These are phyloP conservation scores for Chondrosia reniformis DNA, from an alignment of 37 sponge, comb jelly and placozoan species.

Conservation along the genomic window DNA sequence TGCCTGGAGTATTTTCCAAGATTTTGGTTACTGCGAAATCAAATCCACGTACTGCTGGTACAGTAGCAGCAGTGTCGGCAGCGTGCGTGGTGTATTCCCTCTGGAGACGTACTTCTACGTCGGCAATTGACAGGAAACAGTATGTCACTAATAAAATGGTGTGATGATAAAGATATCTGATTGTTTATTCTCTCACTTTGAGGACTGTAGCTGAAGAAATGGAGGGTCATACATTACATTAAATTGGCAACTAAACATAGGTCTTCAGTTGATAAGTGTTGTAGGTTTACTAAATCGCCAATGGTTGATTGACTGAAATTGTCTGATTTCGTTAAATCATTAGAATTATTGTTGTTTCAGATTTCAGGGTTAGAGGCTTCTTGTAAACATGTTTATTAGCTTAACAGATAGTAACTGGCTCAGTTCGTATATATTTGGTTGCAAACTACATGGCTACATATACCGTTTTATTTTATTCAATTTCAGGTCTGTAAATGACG, in stretches of 20 bases:
- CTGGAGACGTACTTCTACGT: neutral
- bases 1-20: slow-evolving; percentile 12
- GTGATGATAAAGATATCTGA: neutral
- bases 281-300: too few relatives aligned
- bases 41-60: slow-evolving; percentile 4
- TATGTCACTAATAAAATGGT: neutral
- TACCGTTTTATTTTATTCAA: neutral
- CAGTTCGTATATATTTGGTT: too few relatives aligned
- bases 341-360: neutral
- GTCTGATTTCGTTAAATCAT: too few relatives aligned
- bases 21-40: neutral
- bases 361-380: neutral
- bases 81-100: neutral
- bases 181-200: neutral
- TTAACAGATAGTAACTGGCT: too few relatives aligned
- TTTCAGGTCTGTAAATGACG: slow-evolving; percentile 2
- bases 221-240: too few relatives aligned
- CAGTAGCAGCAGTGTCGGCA: neutral
- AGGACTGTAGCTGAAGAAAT: too few relatives aligned
- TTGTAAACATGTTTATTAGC: neutral
- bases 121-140: neutral
- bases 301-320: too few relatives aligned
- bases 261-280: too few relatives aligned
- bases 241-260: too few relatives aligned
- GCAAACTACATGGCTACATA: neutral